Evolutionary conservation across 64 coral and sea anemone genomes (phyloP).

Genomic region (Montipora sp.): DNA sequence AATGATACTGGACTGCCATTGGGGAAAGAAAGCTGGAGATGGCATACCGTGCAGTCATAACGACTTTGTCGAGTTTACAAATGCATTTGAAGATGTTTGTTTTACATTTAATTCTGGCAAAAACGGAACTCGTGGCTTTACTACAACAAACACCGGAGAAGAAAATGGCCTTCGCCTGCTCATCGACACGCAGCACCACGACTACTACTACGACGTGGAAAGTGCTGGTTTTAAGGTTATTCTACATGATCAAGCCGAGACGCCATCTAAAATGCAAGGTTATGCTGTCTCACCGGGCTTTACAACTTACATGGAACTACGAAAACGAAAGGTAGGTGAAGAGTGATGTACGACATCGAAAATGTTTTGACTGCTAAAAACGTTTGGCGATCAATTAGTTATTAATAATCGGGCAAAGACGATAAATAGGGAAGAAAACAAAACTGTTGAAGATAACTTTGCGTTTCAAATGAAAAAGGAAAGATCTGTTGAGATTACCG

Average conservation of each 20-base stretch:
- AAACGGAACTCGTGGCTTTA: conserved; percentile 25
- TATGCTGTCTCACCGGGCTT: conserved; percentile 81
- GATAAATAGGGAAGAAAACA: too few relatives aligned
- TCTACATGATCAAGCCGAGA: conserved; percentile 86
- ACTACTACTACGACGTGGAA: conserved; percentile 82
- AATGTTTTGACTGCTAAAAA: too few relatives aligned
- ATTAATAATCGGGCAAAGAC: too few relatives aligned
- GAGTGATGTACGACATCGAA: too few relatives aligned
- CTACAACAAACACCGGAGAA: conserved; percentile 51
- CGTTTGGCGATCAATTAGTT: too few relatives aligned
- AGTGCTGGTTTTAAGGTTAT: conserved; percentile 88
- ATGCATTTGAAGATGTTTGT: conserved; percentile 73
- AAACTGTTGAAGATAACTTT: too few relatives aligned
- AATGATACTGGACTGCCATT: conserved; percentile 79
- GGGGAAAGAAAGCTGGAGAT: conserved; percentile 37
- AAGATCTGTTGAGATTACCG: too few relatives aligned
- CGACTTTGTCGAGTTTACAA: conserved; percentile 84
- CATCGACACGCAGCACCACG: conserved; percentile 79
- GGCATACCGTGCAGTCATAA: conserved; percentile 34
- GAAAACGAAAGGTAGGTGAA: conserved; percentile 64
- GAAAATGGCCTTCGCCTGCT: conserved; percentile 72
- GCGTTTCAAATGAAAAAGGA: too few relatives aligned
- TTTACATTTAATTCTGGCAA: conserved; percentile 86
- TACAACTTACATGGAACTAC: conserved; percentile 88
- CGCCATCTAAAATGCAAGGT: conserved; percentile 87